Conservation (phyloP, 2,113 vertebrate genomes). For the Dicerorhinus sumatrensis region DNA sequence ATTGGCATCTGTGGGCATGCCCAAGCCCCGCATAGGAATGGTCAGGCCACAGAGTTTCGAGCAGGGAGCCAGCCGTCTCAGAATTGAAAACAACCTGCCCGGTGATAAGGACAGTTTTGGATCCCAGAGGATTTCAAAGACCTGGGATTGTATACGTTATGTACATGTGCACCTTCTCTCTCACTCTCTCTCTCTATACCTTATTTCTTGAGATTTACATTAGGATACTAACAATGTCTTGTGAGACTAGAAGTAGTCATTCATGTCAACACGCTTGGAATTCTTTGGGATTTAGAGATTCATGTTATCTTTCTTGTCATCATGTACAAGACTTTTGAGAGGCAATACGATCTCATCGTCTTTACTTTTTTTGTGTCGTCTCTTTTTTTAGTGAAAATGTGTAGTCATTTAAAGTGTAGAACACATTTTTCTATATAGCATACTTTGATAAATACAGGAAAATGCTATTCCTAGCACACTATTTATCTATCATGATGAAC, state of each 20-base stretch:
- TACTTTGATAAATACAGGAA: background rate
- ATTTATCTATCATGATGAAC: background rate
- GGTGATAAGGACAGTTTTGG: background rate
- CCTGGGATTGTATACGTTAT: background rate
- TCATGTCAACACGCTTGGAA: background rate
- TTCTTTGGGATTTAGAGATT: background rate
- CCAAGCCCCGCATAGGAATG: too few relatives aligned
- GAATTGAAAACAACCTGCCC: background rate
- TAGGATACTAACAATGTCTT: background rate
- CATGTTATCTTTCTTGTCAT: background rate
- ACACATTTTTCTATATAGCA: background rate
- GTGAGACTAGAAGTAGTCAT: background rate
- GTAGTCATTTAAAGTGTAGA: background rate
- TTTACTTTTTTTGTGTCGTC: background rate
- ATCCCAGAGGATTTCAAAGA: background rate
- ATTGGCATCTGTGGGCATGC: background rate
- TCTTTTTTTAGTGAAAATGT: background rate
- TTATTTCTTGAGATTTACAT: background rate
- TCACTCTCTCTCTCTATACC: too few relatives aligned
- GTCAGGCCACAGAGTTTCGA: background rate
- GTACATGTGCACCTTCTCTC: background rate
- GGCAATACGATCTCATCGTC: background rate
- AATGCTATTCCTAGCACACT: background rate
- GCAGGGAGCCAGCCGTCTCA: background rate
- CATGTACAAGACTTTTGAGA: background rate